Evolutionary conservation across 2,113 vertebrate genomes (phyloP), one percentile per base, ranked within the genome.

Genomic region (Erythrocebus patas): DNA sequence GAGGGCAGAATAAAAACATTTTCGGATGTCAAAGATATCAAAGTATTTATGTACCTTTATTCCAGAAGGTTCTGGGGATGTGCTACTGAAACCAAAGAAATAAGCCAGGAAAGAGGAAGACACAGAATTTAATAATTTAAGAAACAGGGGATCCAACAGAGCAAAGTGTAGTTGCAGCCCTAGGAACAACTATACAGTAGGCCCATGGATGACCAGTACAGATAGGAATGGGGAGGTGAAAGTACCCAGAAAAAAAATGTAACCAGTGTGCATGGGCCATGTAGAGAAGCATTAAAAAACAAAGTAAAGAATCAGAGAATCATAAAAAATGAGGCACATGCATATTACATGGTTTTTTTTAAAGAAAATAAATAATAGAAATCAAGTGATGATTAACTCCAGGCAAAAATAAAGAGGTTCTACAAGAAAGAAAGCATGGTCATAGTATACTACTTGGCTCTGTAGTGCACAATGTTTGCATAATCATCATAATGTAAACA

Each of bases 331-430:
- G 35, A 59, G 50, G 27, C 59, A 48, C n/a, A 70, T 76, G 59
- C 48, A 81, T 82, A 35, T 73, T 64, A 76, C n/a, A n/a, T n/a
- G n/a, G n/a, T n/a, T 70, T 89, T n/a, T 66, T 73, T 3, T 11
- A 48, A 73, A 73, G 32, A 18, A 23, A 81, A n/a, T 22, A 84
- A 95, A 35, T 57, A 76, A 92, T 2, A 70, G 27, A 83, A 89
- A 80, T 66, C 22, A 81, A 81, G 30, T 64, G 22, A 73, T 66
- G 32, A 72, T 61, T 32, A 95, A 80, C 20, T 50, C 35, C 20
- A 52, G 73, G 61, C 52, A 79, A 87, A 78, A 57, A 79, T 11
- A n/a, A 57, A 86, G 17, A 85, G 61, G 64, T 52, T 64, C 52
- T 80, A 27, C 22, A 80, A 52, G 40, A 59, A 79, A 80, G n/a